These are phyloP conservation scores for Zaprionus ghesquierei DNA, from an alignment of 1,140 invertebrate species.

Conservation along the genomic window DNA sequence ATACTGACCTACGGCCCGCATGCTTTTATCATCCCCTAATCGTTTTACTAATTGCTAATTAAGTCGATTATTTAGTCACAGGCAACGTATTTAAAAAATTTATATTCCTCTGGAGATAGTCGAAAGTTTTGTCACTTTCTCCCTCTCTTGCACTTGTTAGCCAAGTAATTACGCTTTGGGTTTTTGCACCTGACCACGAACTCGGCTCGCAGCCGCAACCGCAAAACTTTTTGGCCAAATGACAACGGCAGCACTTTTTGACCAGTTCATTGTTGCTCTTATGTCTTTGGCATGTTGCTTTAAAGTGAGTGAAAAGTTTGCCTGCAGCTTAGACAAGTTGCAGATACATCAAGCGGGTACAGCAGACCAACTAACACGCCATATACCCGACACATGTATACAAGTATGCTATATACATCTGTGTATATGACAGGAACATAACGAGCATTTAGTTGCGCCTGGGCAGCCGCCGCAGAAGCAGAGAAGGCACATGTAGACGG, in stretches of 20 bases:
- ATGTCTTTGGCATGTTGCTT: constrained; percentile 34
- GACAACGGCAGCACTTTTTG: constrained; percentile 32
- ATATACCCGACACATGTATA: constrained; percentile 19
- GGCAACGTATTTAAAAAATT: not conserved
- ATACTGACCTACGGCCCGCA: no score
- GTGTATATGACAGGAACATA: constrained; percentile 28
- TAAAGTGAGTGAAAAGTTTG: constrained; percentile 38
- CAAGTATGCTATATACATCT: not conserved
- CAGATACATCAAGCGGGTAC: constrained; percentile 11
- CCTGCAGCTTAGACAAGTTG: constrained; percentile 23
- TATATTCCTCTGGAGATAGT: not conserved
- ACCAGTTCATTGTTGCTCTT: constrained; percentile 35
- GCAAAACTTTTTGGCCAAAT: constrained; percentile 55
- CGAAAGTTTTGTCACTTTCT: constrained; percentile 3
- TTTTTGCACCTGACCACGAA: constrained; percentile 60
- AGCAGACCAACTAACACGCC: not conserved
- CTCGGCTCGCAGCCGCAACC: constrained; percentile 34
- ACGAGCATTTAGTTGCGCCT: constrained; percentile 48
- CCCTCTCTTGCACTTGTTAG: not conserved
- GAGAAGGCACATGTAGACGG: constrained; percentile 48
- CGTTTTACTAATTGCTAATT: constrained; percentile 2
- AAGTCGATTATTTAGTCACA: constrained; percentile 22
- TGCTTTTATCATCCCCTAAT: not conserved
- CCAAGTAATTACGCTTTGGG: constrained; percentile 60
- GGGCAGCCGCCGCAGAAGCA: constrained; percentile 34